Percentiles rank a stretch among this genome's conserved stretches.
These are phyloP conservation scores for Rutpela maculata DNA, from an alignment of 2,888 invertebrate species.

Conservation along the genomic window DNA sequence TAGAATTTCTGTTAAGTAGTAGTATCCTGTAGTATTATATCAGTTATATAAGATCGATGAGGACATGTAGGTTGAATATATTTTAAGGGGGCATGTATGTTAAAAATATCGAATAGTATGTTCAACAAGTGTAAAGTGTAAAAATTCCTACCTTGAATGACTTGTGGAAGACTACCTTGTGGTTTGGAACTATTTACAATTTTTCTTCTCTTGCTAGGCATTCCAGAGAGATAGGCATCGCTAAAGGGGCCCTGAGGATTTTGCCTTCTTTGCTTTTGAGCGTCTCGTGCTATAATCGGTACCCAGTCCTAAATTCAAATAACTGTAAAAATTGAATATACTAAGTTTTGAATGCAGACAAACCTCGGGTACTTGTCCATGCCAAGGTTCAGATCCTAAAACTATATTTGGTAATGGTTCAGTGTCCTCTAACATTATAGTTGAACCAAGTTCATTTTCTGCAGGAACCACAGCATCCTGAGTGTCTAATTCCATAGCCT, in stretches of 20 bases:
- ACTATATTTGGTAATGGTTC: conserved; percentile 76
- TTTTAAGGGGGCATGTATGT: no score
- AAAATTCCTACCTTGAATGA: conserved; percentile 68
- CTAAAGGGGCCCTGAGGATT: conserved; percentile 81
- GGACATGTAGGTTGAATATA: no score
- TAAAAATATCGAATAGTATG: no score
- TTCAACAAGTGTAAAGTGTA: neutral
- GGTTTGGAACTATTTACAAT: conserved; percentile 76
- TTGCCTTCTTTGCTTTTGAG: conserved; percentile 82
- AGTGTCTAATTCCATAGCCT: conserved; percentile 77
- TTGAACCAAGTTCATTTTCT: conserved; percentile 55
- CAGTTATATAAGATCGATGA: no score
- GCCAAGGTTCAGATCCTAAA: conserved; percentile 79
- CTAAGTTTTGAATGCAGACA: conserved; percentile 55
- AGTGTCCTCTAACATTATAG: conserved; percentile 62
- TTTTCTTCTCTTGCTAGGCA: conserved; percentile 92
- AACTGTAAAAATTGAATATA: neutral
- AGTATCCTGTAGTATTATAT: no score
- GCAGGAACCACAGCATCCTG: conserved; percentile 57
- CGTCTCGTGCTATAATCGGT: conserved; percentile 89
- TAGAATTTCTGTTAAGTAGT: no score
- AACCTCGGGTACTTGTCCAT: conserved; percentile 78
- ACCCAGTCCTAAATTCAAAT: conserved; percentile 84
- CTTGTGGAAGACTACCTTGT: conserved; percentile 72
- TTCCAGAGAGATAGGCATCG: conserved; percentile 92